Percentiles rank a stretch among this genome's conserved stretches.
Conservation (phyloP, 2,113 vertebrate genomes). For the Anoura caudifer region DNA sequence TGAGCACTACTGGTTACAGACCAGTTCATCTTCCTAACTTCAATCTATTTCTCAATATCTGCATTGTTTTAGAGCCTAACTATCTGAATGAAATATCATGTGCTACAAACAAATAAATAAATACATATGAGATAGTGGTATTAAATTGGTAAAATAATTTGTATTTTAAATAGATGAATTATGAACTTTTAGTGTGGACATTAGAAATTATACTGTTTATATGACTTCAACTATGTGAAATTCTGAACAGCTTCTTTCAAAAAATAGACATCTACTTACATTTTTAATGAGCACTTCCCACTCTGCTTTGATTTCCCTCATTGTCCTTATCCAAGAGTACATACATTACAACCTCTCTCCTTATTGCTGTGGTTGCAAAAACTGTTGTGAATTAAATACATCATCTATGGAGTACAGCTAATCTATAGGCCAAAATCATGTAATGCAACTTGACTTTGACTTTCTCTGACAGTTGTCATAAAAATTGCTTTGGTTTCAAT, state of each 20-base stretch:
- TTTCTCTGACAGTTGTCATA: not conserved
- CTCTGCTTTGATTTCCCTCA: not conserved
- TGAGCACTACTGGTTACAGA: not conserved
- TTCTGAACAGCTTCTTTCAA: not conserved
- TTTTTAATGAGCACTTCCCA: not conserved
- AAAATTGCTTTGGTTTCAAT: not conserved
- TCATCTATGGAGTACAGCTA: not conserved
- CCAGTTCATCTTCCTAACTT: not conserved
- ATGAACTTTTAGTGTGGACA: not conserved
- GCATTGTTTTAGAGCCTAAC: not conserved
- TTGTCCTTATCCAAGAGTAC: not conserved
- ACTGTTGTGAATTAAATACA: slow-evolving; percentile 1
- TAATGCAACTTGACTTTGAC: not conserved
- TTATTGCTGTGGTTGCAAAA: not conserved
- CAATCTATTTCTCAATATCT: not conserved
- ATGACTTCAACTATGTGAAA: not conserved
- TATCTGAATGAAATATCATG: not conserved
- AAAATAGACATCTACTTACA: not conserved
- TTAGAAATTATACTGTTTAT: not conserved
- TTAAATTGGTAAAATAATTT: not conserved
- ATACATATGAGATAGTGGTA: not conserved
- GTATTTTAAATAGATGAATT: not conserved
- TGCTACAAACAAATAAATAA: not conserved
- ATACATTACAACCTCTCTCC: not conserved
- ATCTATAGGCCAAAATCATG: not conserved